phyloP scores from a whole-genome alignment of 2,113 vertebrate genomes.

The Stomatorhinus ivindoensis region DNA sequence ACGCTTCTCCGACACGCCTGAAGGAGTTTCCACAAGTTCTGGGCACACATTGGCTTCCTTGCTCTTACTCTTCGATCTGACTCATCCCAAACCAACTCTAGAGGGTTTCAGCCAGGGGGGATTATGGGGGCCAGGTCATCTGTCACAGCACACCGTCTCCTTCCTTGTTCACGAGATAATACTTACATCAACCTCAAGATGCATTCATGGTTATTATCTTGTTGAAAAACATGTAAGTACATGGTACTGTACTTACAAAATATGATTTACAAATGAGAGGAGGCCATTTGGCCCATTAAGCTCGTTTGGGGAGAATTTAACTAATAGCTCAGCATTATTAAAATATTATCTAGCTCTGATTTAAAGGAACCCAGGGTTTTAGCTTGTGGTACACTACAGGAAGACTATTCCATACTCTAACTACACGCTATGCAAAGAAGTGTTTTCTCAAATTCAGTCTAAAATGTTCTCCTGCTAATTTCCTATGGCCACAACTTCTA shows the following conservation, averaged over 20 bases:
- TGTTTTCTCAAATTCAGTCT: too few species aligned
- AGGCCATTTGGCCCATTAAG: too few species aligned
- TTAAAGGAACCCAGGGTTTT: too few species aligned
- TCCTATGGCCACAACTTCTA: too few species aligned
- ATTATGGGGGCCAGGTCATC: background rate
- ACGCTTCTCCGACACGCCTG: background rate
- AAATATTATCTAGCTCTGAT: too few species aligned
- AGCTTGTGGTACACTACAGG: too few species aligned
- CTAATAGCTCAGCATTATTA: too few species aligned
- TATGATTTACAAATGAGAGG: background rate
- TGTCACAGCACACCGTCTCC: background rate
- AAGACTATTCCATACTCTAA: too few species aligned
- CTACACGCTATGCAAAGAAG: too few species aligned
- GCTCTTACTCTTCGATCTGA: background rate
- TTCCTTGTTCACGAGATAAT: background rate
- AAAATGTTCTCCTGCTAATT: too few species aligned
- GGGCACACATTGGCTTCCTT: background rate
- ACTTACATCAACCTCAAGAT: background rate
- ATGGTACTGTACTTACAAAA: background rate
- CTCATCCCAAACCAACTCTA: background rate
- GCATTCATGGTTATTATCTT: background rate
- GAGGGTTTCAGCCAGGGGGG: background rate
- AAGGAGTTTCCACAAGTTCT: background rate
- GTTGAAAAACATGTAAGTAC: background rate
- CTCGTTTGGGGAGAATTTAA: too few species aligned